Conservation (phyloP, 1,140 invertebrate genomes). For the Littorina saxatilis region DNA sequence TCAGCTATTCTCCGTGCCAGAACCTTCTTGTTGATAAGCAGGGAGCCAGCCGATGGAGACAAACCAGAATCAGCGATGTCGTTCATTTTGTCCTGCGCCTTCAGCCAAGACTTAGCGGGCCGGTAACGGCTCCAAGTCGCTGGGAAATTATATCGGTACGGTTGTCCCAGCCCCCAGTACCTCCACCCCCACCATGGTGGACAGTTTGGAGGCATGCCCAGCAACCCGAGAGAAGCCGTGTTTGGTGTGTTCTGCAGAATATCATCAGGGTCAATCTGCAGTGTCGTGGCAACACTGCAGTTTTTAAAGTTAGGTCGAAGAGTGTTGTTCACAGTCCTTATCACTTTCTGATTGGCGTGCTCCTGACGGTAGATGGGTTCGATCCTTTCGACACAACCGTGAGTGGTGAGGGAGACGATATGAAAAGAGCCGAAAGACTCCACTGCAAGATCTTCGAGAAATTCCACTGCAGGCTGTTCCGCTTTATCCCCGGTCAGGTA, state of each 20-base stretch:
- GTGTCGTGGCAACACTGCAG: slow-evolving; percentile 69
- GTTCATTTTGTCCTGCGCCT: slow-evolving; percentile 60
- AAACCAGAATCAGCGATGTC: slow-evolving; percentile 54
- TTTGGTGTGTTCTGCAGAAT: slow-evolving; percentile 55
- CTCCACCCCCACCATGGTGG: slow-evolving; percentile 26
- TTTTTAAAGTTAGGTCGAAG: slow-evolving; percentile 66
- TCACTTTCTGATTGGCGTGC: slow-evolving; percentile 62
- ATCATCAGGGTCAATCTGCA: slow-evolving; percentile 64
- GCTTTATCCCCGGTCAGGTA: slow-evolving; percentile 67
- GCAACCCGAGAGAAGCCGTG: slow-evolving; percentile 34
- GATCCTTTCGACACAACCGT: slow-evolving; percentile 71
- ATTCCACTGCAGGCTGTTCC: slow-evolving; percentile 69
- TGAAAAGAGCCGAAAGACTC: slow-evolving; percentile 74
- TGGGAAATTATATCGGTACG: slow-evolving; percentile 67
- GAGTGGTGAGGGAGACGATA: slow-evolving; percentile 66
- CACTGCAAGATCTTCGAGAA: slow-evolving; percentile 72
- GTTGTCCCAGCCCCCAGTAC: slow-evolving; percentile 36
- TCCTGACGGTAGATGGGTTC: slow-evolving; percentile 70
- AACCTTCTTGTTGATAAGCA: slow-evolving; percentile 71
- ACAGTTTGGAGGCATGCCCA: neutral
- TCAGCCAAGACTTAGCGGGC: slow-evolving; percentile 67
- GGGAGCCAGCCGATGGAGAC: slow-evolving; percentile 70
- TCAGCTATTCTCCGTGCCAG: slow-evolving; percentile 70
- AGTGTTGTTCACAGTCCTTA: slow-evolving; percentile 66
- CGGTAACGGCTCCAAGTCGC: slow-evolving; percentile 69